phyloP scores from a whole-genome alignment of 2,888 invertebrate genomes.

The Caenorhabditis japonica region DNA sequence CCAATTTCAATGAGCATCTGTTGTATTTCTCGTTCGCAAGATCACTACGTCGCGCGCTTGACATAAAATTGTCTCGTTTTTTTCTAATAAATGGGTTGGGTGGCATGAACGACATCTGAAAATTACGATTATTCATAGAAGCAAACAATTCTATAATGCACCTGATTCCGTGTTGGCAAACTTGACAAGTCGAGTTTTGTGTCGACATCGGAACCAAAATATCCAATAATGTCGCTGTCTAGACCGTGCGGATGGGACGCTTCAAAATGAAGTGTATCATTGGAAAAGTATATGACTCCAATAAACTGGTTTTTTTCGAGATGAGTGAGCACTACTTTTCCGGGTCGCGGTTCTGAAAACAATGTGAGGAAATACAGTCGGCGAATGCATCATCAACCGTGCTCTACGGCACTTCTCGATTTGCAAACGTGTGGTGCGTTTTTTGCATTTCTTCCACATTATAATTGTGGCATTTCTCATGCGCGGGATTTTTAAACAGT shows the following conservation, averaged over 20 bases:
- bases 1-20: slow-evolving; percentile 56
- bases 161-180: slow-evolving; percentile 12
- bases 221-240: slow-evolving; percentile 24
- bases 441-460: too few species aligned
- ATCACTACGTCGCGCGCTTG: background rate
- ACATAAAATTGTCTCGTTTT: background rate
- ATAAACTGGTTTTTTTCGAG: slow-evolving; percentile 23
- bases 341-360: slow-evolving; percentile 35
- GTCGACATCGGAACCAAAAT: slow-evolving; percentile 39
- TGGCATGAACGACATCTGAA: slow-evolving; percentile 19
- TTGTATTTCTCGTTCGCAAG: slow-evolving; percentile 42
- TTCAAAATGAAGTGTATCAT: slow-evolving; percentile 46
- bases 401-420: too few species aligned
- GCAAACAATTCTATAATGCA: too few species aligned
- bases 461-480: too few species aligned
- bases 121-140: too few species aligned
- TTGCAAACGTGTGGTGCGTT: too few species aligned
- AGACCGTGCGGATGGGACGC: slow-evolving; percentile 17
- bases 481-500: too few species aligned
- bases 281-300: slow-evolving; percentile 22
- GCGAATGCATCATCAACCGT: too few species aligned
- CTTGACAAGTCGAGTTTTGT: slow-evolving; percentile 21
- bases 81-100: slow-evolving; percentile 25
- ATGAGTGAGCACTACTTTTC: slow-evolving; percentile 29
- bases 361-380: too few species aligned